Base-by-base conservation (phyloP, 2,113 vertebrate species). In the Picathartes gymnocephalus region DNA sequence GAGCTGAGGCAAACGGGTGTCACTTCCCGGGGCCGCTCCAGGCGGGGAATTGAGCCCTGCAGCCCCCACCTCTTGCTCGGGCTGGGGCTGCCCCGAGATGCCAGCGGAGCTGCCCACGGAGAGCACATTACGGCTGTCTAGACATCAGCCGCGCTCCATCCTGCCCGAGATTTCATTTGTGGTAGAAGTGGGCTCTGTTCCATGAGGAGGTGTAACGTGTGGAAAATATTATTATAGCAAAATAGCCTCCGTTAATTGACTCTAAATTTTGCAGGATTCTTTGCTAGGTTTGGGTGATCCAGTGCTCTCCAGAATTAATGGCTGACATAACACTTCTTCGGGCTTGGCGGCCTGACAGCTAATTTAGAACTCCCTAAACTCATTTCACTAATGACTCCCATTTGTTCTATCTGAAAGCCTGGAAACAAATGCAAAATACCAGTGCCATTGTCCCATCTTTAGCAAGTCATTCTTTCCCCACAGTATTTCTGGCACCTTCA, bases 391-490 rank as follows among this genome's bases (percentile, higher is more conserved):
- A 95, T 97, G 95, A 95, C 90, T 95, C 91, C 91, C 91, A 96
- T 97, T 97, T 96, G 96, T 96, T 95, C 95, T 96, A 87, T 94
- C 90, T 96, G 94, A 95, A 95, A 96, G 90, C 94, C 95, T 96
- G 96, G 80, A 96, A 96, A 95, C 94, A 94, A 95, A 96, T 97
- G 92, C 93, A 93, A 95, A 96, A 96, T 94, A 84, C 92, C 91
- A 73, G 79, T 76, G 90, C 94, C 86, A 97, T 95, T 96, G 95
- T 96, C 92, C 96, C 86, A 91, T 95, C 88, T 91, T 94, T 94
- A 96, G 93, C 95, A 96, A 93, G 95, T 94, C 92, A 93, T 95
- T 96, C 93, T 61, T 72, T 89, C 86, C 86, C 58, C 68, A 87
- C 54, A 3, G 77, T 84, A 39, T 92, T 94, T 94, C 94, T 96